Conservation (phyloP, 2,888 invertebrate genomes). For the Timandra comae region DNA sequence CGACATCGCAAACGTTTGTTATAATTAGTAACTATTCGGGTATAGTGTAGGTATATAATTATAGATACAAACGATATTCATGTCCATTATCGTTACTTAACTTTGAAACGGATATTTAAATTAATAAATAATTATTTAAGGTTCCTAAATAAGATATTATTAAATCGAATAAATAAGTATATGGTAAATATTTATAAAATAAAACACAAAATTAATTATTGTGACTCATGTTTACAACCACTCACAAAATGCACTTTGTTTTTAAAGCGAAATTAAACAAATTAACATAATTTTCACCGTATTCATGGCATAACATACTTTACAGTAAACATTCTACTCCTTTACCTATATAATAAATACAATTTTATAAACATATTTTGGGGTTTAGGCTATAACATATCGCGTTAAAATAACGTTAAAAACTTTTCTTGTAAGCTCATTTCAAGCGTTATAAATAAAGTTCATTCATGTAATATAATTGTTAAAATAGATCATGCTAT, state of each 20-base stretch:
- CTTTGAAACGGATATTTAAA: too few relatives aligned
- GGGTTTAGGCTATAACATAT: constrained; percentile 10
- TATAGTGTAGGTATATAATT: too few relatives aligned
- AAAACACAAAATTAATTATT: constrained; percentile 48
- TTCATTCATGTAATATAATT: not conserved
- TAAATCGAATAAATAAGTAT: too few relatives aligned
- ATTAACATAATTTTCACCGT: constrained; percentile 58
- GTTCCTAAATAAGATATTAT: too few relatives aligned
- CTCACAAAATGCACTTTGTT: constrained; percentile 69
- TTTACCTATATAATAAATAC: constrained; percentile 56
- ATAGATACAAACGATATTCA: too few relatives aligned
- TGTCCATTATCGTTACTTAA: too few relatives aligned
- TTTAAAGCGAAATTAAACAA: constrained; percentile 64
- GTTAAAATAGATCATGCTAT: not conserved
- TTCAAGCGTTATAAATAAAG: too few relatives aligned
- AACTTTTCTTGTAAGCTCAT: not conserved
- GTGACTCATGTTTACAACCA: constrained; percentile 74
- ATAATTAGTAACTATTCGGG: too few relatives aligned
- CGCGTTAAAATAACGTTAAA: constrained; percentile 2
- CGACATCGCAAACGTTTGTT: too few relatives aligned
- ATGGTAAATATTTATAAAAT: too few relatives aligned
- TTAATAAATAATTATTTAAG: too few relatives aligned
- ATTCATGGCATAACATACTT: constrained; percentile 67
- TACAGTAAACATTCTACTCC: constrained; percentile 41
- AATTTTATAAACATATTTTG: constrained; percentile 23